phyloP scores from a whole-genome alignment of 2,888 invertebrate genomes.

The Drosophila paucipuncta region DNA sequence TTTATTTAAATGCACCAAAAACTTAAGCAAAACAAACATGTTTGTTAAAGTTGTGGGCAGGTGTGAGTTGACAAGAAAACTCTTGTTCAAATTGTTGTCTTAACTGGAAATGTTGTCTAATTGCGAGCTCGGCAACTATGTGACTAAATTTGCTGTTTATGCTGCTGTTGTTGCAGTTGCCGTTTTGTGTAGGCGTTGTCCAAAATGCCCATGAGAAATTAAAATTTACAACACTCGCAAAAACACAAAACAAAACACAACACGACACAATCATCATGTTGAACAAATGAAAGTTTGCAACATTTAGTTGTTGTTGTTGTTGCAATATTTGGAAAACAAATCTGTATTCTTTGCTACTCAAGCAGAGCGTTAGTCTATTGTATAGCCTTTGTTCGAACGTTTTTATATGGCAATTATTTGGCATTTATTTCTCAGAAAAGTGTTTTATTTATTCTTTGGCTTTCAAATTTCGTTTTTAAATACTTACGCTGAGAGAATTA shows the following conservation, averaged over 20 bases:
- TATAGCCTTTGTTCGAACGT: neutral
- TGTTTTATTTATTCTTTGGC: neutral
- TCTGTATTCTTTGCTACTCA: neutral
- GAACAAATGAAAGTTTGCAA: conserved; percentile 15
- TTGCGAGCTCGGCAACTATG: conserved; percentile 44
- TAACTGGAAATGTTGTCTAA: conserved; percentile 62
- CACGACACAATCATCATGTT: conserved; percentile 31
- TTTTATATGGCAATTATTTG: neutral
- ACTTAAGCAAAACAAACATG: conserved; percentile 11
- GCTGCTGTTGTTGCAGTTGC: neutral
- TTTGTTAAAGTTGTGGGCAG: conserved; percentile 56
- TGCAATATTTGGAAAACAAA: conserved; percentile 7
- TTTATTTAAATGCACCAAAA: conserved; percentile 32
- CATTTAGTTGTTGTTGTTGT: conserved; percentile 3
- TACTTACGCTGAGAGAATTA: neutral
- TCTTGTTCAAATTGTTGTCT: conserved; percentile 30
- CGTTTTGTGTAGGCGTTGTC: conserved; percentile 25
- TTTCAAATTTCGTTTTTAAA: neutral
- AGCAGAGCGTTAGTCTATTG: too few species aligned
- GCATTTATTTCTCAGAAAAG: neutral
- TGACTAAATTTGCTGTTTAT: conserved; percentile 18
- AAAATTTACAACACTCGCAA: conserved; percentile 23
- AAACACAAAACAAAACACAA: neutral
- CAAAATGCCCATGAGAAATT: conserved; percentile 38
- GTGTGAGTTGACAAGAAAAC: conserved; percentile 49